Evolutionary conservation across 1,140 invertebrate genomes (phyloP).

Genomic region (Diploscapter pachys): DNA sequence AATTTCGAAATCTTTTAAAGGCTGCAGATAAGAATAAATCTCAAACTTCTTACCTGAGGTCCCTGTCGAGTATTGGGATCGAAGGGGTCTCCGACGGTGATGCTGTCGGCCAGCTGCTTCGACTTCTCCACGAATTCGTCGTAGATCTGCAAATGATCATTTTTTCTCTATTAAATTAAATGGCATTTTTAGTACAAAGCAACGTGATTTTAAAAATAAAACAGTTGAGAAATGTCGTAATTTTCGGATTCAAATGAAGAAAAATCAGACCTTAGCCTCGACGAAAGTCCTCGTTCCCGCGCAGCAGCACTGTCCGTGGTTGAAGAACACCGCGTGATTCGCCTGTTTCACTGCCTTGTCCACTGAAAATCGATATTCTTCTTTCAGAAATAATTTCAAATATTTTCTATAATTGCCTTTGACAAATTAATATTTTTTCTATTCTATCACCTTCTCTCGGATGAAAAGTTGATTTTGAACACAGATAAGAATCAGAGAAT

Average conservation of each 20-base stretch:
- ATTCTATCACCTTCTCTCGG: too few relatives aligned
- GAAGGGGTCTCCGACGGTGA: constrained; percentile 79
- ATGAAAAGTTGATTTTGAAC: background rate
- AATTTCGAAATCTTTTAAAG: too few relatives aligned
- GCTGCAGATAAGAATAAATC: too few relatives aligned
- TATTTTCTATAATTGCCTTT: too few relatives aligned
- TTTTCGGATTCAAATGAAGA: constrained; percentile 9
- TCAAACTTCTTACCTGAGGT: constrained; percentile 69
- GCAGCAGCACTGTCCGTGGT: constrained; percentile 81
- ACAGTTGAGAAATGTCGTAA: background rate
- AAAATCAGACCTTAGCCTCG: constrained; percentile 64
- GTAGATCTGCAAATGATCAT: constrained; percentile 67
- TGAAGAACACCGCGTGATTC: constrained; percentile 75
- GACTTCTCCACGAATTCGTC: constrained; percentile 78
- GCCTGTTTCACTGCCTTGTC: constrained; percentile 76
- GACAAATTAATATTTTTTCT: too few relatives aligned
- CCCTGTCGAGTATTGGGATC: constrained; percentile 71
- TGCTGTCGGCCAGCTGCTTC: constrained; percentile 68
- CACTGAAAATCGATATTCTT: constrained; percentile 64
- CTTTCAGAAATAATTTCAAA: background rate
- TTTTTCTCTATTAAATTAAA: background rate
- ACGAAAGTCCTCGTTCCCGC: constrained; percentile 86
- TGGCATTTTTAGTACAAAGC: too few relatives aligned
- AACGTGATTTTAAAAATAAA: too few relatives aligned
- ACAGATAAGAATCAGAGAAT: background rate